Conservation (phyloP, 1,140 invertebrate genomes). For the Bradynema listronoti region DNA sequence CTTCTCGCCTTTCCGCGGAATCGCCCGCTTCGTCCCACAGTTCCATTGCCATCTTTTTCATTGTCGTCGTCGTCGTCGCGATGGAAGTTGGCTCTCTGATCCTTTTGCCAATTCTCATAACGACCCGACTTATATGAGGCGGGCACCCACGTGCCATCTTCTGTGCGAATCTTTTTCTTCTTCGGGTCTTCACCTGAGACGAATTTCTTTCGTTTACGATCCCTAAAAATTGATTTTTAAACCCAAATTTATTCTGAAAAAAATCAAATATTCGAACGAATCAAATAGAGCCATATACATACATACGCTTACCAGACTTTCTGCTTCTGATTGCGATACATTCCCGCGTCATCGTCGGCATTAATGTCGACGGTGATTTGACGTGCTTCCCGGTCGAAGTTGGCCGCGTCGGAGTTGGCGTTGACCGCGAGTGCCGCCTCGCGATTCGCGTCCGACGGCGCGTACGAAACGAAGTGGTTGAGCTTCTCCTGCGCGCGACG, state of each 20-base stretch:
- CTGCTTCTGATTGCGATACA: slow-evolving; percentile 63
- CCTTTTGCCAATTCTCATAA: slow-evolving; percentile 75
- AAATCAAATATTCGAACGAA: no score
- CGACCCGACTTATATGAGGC: slow-evolving; percentile 83
- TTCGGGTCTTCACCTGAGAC: slow-evolving; percentile 64
- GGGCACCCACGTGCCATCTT: slow-evolving; percentile 85
- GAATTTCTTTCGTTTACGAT: slow-evolving; percentile 85
- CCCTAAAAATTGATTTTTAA: no score
- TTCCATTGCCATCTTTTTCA: slow-evolving; percentile 59
- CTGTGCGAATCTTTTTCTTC: slow-evolving; percentile 77
- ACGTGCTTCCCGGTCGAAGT: slow-evolving; percentile 65
- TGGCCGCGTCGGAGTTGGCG: slow-evolving; percentile 4
- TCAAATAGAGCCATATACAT: no score
- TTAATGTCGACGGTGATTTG: slow-evolving; percentile 71
- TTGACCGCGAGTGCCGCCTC: slow-evolving; percentile 61
- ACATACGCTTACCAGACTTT: slow-evolving; percentile 65
- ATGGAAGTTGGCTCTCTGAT: slow-evolving; percentile 67
- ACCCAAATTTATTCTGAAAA: no score
- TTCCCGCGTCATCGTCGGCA: slow-evolving; percentile 69
- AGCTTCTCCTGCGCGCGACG: slow-evolving; percentile 61
- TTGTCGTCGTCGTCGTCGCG: slow-evolving; percentile 65
- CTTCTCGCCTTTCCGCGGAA: slow-evolving; percentile 7
- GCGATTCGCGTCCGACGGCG: slow-evolving; percentile 74
- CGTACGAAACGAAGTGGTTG: slow-evolving; percentile 79
- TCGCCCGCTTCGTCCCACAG: slow-evolving; percentile 40